phyloP scores from a whole-genome alignment of 1,140 invertebrate genomes.

The Globodera rostochiensis region DNA sequence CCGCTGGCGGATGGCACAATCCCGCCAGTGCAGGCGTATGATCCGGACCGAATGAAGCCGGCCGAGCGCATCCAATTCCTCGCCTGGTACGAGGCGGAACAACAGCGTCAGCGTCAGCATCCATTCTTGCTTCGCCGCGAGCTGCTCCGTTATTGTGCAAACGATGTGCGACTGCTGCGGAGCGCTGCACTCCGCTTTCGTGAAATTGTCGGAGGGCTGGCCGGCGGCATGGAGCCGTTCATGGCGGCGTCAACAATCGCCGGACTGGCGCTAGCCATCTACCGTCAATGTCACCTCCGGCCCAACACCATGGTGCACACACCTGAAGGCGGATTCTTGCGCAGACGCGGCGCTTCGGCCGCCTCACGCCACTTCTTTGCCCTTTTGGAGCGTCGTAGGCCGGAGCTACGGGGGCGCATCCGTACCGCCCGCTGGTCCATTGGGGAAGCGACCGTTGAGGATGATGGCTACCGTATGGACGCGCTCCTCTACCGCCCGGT shows the following conservation, averaged over 20 bases:
- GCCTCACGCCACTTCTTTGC: constrained; percentile 4
- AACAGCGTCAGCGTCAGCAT: too few relatives aligned
- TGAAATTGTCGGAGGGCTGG: background rate
- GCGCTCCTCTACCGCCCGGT: background rate
- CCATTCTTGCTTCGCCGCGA: constrained; percentile 1
- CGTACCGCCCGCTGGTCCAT: constrained; percentile 11
- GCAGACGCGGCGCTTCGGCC: background rate
- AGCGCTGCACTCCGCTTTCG: background rate
- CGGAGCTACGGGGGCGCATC: background rate
- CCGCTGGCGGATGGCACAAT: background rate
- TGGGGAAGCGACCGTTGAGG: constrained; percentile 2
- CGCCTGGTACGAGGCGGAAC: background rate
- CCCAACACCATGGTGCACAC: background rate
- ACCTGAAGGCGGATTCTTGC: background rate
- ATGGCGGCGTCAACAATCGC: constrained; percentile 1
- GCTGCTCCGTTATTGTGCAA: background rate
- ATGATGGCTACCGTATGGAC: background rate
- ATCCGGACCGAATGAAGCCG: constrained; percentile 3
- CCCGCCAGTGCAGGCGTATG: constrained; percentile 11
- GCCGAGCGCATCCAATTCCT: background rate
- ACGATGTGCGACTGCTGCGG: constrained; percentile 9
- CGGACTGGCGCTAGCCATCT: background rate
- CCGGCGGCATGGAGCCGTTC: constrained; percentile 6
- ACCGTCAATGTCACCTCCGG: background rate
- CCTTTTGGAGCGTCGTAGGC: background rate